phyloP scores from a whole-genome alignment of 2,113 vertebrate genomes.

The Heliornis fulica region DNA sequence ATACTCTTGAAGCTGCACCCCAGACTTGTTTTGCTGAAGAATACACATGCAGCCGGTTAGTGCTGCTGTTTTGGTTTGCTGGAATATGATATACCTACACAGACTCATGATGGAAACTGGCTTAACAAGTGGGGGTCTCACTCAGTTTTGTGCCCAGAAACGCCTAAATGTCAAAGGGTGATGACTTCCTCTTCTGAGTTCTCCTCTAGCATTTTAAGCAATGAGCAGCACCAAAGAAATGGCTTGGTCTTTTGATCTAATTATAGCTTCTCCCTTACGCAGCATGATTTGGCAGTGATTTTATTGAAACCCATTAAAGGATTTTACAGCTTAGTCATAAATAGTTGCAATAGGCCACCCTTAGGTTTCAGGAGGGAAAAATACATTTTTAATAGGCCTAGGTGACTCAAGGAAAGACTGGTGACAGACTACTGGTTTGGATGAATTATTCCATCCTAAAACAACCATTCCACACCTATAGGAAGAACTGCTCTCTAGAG shows the following conservation, averaged over 20 bases:
- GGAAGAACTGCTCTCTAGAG: background rate
- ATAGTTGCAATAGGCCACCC: background rate
- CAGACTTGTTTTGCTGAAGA: background rate
- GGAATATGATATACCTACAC: background rate
- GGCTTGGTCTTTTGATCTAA: background rate
- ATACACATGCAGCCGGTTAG: background rate
- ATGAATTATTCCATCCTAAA: background rate
- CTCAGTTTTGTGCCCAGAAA: background rate
- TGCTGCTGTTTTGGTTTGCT: background rate
- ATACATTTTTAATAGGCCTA: background rate
- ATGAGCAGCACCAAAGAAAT: background rate
- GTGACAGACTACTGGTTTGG: background rate
- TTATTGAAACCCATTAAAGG: conserved; percentile 1
- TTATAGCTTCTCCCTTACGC: background rate
- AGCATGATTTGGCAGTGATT: conserved; percentile 25
- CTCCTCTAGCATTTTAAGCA: background rate
- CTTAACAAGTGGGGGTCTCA: background rate
- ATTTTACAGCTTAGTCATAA: conserved; percentile 42
- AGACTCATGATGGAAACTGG: background rate
- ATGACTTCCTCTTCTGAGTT: background rate
- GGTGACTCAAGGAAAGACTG: background rate
- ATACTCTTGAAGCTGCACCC: background rate
- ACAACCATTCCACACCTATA: background rate
- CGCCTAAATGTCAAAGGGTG: background rate
- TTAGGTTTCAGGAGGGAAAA: background rate